Percentiles rank a stretch among this genome's conserved stretches.
phyloP scores from a whole-genome alignment of 2,797 vertebrate genomes.

The Pangasius djambal region DNA sequence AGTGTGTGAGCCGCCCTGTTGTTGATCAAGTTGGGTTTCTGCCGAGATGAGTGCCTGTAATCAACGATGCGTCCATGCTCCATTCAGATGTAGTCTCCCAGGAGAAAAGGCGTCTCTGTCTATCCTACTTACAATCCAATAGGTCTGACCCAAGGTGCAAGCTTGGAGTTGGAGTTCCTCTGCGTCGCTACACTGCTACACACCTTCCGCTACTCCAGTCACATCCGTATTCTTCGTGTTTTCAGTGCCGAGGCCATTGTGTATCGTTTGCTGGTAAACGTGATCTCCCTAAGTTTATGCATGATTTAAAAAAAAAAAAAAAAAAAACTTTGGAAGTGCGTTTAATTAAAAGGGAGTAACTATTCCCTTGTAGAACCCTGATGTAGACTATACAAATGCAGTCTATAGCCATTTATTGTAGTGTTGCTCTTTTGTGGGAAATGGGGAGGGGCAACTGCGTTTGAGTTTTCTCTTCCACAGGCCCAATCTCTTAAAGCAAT shows the following conservation, averaged over 20 bases:
- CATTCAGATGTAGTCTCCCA: slow-evolving; percentile 70
- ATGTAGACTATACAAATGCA: slow-evolving; percentile 38
- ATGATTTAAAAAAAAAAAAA: slow-evolving; percentile 59
- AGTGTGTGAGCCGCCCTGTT: slow-evolving; percentile 65
- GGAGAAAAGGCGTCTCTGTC: slow-evolving; percentile 64
- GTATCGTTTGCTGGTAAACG: slow-evolving; percentile 66
- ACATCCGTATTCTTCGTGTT: slow-evolving; percentile 52
- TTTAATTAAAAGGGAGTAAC: slow-evolving; percentile 72
- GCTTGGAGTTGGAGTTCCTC: slow-evolving; percentile 68
- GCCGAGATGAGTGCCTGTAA: slow-evolving; percentile 75
- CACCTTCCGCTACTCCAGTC: slow-evolving; percentile 44
- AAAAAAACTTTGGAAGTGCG: slow-evolving; percentile 12
- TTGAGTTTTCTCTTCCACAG: slow-evolving; percentile 80
- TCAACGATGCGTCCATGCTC: slow-evolving; percentile 66
- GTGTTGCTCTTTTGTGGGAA: slow-evolving; percentile 28
- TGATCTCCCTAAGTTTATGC: slow-evolving; percentile 72
- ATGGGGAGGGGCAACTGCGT: slow-evolving; percentile 67
- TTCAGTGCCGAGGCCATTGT: slow-evolving; percentile 67
- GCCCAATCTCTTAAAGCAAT: slow-evolving; percentile 63
- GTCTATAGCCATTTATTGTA: not conserved
- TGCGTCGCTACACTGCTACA: slow-evolving; percentile 58
- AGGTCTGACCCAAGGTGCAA: slow-evolving; percentile 69
- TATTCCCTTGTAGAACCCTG: slow-evolving; percentile 61
- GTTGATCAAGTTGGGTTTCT: slow-evolving; percentile 75
- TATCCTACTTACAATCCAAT: slow-evolving; percentile 67